Conservation (phyloP, 2,113 vertebrate genomes). For the Rousettus leschenaultii region DNA sequence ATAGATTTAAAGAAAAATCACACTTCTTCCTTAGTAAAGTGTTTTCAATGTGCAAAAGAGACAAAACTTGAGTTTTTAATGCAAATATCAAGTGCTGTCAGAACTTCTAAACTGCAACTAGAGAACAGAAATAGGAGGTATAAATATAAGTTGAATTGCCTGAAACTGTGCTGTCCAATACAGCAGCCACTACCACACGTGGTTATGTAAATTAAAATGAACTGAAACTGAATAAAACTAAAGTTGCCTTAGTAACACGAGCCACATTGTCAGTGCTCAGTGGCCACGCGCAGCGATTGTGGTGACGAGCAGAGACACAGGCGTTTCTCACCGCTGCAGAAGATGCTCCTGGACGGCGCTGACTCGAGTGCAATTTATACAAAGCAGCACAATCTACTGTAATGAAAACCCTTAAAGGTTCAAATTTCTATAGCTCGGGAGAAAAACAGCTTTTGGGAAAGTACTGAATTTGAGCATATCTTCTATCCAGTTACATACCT, state of each 20-base stretch:
- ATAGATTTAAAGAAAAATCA: neutral
- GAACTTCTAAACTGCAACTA: neutral
- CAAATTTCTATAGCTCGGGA: neutral
- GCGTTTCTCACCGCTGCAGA: neutral
- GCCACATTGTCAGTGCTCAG: neutral
- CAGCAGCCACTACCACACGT: neutral
- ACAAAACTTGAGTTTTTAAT: neutral
- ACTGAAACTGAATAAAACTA: neutral
- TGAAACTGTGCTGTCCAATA: neutral
- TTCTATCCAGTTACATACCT: neutral
- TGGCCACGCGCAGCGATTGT: neutral
- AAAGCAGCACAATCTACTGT: neutral
- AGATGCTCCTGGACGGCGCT: neutral
- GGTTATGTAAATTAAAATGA: neutral
- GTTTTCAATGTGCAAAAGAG: neutral
- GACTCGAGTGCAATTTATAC: neutral
- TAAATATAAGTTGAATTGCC: neutral
- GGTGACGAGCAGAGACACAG: rapidly evolving
- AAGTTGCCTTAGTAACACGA: neutral
- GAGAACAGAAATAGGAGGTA: neutral
- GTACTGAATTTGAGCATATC: neutral
- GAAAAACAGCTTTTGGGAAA: neutral
- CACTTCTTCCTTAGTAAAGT: neutral
- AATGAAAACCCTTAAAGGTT: neutral
- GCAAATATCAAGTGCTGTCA: neutral